Evolutionary conservation across 1,140 invertebrate species (phyloP).

Genomic region (Meloidogyne chitwoodi): DNA sequence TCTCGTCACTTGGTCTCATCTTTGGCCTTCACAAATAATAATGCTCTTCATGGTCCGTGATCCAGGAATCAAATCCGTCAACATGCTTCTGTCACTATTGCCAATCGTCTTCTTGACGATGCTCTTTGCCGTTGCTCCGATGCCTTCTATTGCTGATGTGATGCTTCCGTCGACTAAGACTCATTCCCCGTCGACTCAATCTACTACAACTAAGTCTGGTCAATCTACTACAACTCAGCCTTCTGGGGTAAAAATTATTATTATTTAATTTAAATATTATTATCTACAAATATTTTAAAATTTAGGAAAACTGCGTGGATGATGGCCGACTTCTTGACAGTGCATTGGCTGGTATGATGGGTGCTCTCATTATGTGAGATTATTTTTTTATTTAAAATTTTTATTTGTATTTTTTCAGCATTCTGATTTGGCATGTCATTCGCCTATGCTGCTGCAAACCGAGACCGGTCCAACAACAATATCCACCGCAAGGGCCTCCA

Average conservation of each 20-base stretch:
- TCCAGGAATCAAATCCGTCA: neutral
- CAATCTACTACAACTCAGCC: no score
- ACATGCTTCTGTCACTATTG: neutral
- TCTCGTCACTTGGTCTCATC: neutral
- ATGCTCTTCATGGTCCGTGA: neutral
- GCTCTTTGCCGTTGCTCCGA: neutral
- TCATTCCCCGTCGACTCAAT: no score
- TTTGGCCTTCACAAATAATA: neutral
- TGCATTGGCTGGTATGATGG: neutral
- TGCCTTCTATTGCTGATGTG: neutral
- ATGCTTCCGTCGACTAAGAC: no score
- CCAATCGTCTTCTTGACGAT: neutral
- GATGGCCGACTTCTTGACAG: neutral
- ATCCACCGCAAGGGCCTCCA: neutral
- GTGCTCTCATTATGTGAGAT: neutral
- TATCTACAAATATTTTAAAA: neutral
- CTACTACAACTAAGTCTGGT: no score
- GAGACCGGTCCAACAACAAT: neutral
- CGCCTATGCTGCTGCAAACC: neutral
- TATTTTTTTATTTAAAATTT: neutral
- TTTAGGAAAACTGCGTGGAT: neutral
- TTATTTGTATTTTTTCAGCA: neutral
- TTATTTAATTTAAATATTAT: neutral
- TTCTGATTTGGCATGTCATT: neutral
- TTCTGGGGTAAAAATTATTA: neutral